Evolutionary conservation across 2,888 invertebrate genomes (phyloP).

Genomic region (Drosophila siamana): DNA sequence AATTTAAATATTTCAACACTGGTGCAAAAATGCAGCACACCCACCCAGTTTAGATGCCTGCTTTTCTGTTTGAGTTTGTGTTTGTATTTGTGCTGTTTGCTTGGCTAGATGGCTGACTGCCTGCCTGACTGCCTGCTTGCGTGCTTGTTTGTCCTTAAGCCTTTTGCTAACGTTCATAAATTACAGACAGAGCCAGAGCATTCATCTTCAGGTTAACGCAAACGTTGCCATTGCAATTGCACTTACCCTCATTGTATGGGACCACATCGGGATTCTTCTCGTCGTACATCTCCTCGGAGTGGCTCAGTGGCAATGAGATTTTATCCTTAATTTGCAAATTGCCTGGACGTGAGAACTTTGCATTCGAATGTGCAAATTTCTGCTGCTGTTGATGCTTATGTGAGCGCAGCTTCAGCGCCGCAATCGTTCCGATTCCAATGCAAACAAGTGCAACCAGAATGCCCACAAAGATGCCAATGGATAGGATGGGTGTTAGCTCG

Average conservation of each 20-base stretch:
- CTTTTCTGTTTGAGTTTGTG: conserved; percentile 21
- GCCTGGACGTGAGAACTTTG: conserved; percentile 87
- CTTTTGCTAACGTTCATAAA: conserved; percentile 58
- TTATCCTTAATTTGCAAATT: conserved; percentile 89
- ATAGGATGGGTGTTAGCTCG: conserved; percentile 87
- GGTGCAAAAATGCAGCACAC: conserved; percentile 63
- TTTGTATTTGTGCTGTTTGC: conserved; percentile 36
- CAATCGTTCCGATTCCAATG: conserved; percentile 85
- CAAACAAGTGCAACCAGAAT: conserved; percentile 85
- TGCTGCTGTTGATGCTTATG: conserved; percentile 84
- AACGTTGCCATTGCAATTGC: conserved; percentile 28
- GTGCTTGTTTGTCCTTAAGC: conserved; percentile 40
- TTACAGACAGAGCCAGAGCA: conserved; percentile 53
- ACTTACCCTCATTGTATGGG: conserved; percentile 93
- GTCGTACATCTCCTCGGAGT: conserved; percentile 91
- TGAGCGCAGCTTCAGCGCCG: conserved; percentile 84
- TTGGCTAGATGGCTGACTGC: neutral
- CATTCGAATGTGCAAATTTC: conserved; percentile 84
- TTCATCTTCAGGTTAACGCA: conserved; percentile 61
- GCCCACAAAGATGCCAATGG: conserved; percentile 86
- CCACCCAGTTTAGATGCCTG: conserved; percentile 18
- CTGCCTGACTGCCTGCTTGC: neutral
- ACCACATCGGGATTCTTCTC: conserved; percentile 96
- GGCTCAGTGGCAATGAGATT: conserved; percentile 88
- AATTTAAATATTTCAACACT: conserved; percentile 78